A percentile compares a stretch with the other conserved stretches of the same genome.
Evolutionary conservation across 2,888 invertebrate genomes (phyloP).

Genomic region (Lithodes maja): DNA sequence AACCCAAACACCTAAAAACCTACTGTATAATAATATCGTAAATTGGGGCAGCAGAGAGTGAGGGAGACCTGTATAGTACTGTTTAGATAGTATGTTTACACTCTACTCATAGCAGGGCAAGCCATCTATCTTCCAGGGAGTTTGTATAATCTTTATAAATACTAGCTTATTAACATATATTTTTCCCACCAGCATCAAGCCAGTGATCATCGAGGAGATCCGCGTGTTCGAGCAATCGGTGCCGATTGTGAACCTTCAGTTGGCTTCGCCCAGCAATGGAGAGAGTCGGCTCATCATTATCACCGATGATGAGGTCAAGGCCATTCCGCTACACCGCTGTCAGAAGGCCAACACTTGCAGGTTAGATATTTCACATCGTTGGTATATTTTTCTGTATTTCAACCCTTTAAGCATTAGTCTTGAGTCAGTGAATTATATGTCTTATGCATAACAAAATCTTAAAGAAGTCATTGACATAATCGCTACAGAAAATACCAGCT

Average conservation of each 20-base stretch:
- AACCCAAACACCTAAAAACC: no score
- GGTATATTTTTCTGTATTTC: no score
- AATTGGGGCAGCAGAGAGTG: not conserved
- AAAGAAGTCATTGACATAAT: no score
- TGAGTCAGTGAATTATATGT: no score
- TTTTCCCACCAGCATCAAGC: slow-evolving; percentile 76
- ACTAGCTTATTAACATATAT: not conserved
- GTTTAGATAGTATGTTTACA: not conserved
- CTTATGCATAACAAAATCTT: no score
- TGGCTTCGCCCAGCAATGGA: slow-evolving; percentile 75
- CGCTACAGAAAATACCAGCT: no score
- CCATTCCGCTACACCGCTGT: slow-evolving; percentile 69
- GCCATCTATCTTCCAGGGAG: not conserved
- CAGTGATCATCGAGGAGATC: slow-evolving; percentile 88
- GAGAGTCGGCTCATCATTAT: slow-evolving; percentile 88
- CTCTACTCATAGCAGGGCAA: not conserved
- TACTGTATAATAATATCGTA: no score
- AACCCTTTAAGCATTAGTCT: no score
- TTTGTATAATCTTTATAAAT: not conserved
- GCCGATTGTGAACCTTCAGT: slow-evolving; percentile 72
- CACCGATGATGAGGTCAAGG: slow-evolving; percentile 76
- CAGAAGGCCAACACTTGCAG: slow-evolving; percentile 75
- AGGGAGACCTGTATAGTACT: not conserved
- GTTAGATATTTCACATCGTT: slow-evolving; percentile 14
- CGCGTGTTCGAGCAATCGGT: slow-evolving; percentile 80